Evolutionary conservation across 2,113 vertebrate species (phyloP).

Genomic region (Corythaeola cristata): DNA sequence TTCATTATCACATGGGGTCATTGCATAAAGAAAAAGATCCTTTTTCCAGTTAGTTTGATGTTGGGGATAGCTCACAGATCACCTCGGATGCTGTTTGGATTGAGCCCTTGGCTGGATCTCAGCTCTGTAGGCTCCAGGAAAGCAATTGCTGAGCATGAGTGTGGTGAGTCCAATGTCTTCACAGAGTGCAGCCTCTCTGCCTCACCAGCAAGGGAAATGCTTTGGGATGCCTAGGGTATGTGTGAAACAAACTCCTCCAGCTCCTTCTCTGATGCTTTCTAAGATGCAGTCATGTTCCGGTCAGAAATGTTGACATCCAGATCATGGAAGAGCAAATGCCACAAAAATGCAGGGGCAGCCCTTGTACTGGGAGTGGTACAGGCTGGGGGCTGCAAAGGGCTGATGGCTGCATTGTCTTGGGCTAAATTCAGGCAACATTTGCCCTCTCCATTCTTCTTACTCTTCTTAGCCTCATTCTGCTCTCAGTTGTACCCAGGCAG

Average conservation of each 20-base stretch:
- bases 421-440: not conserved
- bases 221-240: not conserved
- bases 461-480: not conserved
- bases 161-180: fast-evolving
- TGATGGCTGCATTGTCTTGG: not conserved
- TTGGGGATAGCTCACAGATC: not conserved
- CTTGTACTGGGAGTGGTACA: not conserved
- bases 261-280: not conserved
- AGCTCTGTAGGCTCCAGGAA: not conserved
- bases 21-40: not conserved
- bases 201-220: not conserved
- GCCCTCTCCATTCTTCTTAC: not conserved
- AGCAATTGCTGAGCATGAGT: not conserved
- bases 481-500: not conserved
- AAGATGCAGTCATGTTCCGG: fast-evolving
- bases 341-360: not conserved
- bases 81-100: not conserved
- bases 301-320: not conserved
- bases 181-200: not conserved
- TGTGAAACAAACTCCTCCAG: not conserved
- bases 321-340: not conserved
- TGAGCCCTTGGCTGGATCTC: not conserved
- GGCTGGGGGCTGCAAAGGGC: not conserved
- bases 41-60: not conserved
- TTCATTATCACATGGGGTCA: not conserved